phyloP scores from a whole-genome alignment of 2,113 vertebrate genomes.

The Prolemur simus region DNA sequence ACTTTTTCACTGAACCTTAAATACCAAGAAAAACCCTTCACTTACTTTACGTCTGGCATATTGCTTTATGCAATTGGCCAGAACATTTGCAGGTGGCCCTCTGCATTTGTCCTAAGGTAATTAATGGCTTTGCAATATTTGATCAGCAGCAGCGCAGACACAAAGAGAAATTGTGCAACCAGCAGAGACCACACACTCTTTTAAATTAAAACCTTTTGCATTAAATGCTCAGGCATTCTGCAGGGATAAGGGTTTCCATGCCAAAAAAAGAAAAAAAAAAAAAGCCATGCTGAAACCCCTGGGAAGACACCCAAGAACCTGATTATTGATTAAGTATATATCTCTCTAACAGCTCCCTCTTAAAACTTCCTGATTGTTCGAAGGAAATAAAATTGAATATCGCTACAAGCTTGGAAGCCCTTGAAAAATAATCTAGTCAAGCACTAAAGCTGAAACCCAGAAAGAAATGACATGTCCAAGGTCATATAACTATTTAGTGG shows the following conservation, averaged over 20 bases:
- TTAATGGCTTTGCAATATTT: slow-evolving; percentile 79
- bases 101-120: slow-evolving; percentile 79
- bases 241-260: slow-evolving; percentile 36
- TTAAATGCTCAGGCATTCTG: slow-evolving; percentile 61
- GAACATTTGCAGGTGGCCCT: slow-evolving; percentile 74
- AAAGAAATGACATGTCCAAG: background rate
- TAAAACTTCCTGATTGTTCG: slow-evolving; percentile 39
- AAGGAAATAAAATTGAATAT: slow-evolving; percentile 38
- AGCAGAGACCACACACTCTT: slow-evolving; percentile 68
- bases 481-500: slow-evolving; percentile 10
- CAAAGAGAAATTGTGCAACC: slow-evolving; percentile 72
- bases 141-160: slow-evolving; percentile 72
- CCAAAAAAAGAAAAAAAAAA: background rate
- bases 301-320: slow-evolving; percentile 41
- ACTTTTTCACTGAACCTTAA: slow-evolving; percentile 85
- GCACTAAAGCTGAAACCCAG: background rate
- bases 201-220: slow-evolving; percentile 79
- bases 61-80: slow-evolving; percentile 66
- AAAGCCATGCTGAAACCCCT: background rate
- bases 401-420: background rate
- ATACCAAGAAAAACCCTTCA: slow-evolving; percentile 84
- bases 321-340: slow-evolving; percentile 41
- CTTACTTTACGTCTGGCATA: slow-evolving; percentile 78
- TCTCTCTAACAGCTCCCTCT: background rate
- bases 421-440: slow-evolving; percentile 19